phyloP scores from a whole-genome alignment of 1,140 invertebrate genomes.

The Drosophila quadrilineata region DNA sequence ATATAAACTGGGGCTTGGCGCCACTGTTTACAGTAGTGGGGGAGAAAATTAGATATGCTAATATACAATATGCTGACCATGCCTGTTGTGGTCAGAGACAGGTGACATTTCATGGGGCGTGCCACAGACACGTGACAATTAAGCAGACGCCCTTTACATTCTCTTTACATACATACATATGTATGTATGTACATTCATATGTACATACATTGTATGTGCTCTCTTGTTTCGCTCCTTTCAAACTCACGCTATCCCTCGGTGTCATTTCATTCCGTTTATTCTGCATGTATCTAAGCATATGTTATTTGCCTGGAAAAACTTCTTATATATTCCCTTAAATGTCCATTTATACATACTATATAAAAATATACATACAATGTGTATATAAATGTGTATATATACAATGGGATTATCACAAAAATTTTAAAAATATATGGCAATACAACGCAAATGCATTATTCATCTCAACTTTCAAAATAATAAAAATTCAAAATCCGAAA shows the following conservation, averaged over 20 bases:
- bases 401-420: neutral
- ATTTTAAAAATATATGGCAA: conserved; percentile 11
- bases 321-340: too few species aligned
- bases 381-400: too few species aligned
- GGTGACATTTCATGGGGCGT: conserved; percentile 19
- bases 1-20: neutral
- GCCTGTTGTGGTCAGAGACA: neutral
- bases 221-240: too few species aligned
- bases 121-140: neutral
- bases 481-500: too few species aligned
- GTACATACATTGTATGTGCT: too few species aligned
- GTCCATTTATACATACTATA: too few species aligned
- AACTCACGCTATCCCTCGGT: too few species aligned
- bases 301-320: too few species aligned
- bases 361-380: neutral
- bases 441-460: conserved; percentile 16
- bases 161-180: neutral
- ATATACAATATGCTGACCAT: conserved; percentile 36
- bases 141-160: conserved; percentile 3
- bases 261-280: too few species aligned
- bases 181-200: too few species aligned
- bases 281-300: too few species aligned
- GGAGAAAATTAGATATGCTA: conserved; percentile 50
- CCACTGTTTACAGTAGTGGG: neutral
- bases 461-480: conserved; percentile 15